Evolutionary conservation across 2,113 vertebrate species (phyloP).

Genomic region (Galbula dea): DNA sequence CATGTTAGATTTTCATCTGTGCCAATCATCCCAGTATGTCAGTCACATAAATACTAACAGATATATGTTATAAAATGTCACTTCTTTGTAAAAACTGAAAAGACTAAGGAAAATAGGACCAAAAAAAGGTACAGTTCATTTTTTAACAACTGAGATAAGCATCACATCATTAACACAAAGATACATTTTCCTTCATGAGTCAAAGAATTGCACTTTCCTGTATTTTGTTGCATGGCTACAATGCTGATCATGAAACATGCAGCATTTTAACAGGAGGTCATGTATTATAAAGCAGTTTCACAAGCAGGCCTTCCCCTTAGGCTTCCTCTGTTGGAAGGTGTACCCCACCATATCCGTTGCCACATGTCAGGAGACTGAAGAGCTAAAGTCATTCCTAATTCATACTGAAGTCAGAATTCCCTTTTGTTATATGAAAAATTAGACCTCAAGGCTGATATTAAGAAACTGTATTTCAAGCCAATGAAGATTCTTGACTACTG

Average conservation of each 20-base stretch:
- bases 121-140: not conserved
- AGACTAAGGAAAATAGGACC: not conserved
- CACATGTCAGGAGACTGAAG: not conserved
- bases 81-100: not conserved
- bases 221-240: not conserved
- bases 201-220: not conserved
- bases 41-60: not conserved
- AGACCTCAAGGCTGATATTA: not conserved
- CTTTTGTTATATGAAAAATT: not conserved
- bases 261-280: not conserved
- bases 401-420: not conserved
- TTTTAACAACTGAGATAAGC: not conserved
- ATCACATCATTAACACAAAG: no score
- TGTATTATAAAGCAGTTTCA: not conserved
- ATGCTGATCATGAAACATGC: not conserved
- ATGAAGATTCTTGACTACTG: not conserved
- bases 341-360: not conserved
- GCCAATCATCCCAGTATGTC: not conserved
- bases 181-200: not conserved
- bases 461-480: not conserved
- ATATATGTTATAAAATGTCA: not conserved
- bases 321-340: not conserved
- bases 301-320: not conserved
- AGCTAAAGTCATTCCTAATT: not conserved
- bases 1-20: not conserved